Evolutionary conservation across 2,888 invertebrate genomes (phyloP), one percentile per base, ranked within the genome.

Genomic region (Gordius sp.): DNA sequence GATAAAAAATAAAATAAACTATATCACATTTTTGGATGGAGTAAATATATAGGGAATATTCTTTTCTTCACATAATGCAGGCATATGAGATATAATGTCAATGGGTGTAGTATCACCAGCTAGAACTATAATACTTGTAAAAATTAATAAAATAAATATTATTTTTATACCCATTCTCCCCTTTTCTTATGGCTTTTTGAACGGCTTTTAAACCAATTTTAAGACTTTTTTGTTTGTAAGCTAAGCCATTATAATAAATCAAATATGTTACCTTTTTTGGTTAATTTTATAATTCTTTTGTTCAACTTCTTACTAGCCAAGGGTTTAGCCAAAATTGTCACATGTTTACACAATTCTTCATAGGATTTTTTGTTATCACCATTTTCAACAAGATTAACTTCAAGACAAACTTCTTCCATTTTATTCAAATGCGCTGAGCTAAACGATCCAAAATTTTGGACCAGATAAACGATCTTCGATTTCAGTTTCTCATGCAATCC

Each of bases 101-200:
- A 54, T 54, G 16, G 55, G 55, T 13, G 55, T 26, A 4, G 55
- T 54, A 54, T 54, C 55, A 24, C 55, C 55, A 54, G 55, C 55
- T 54, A 54, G 16, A 8, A 54, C 16, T 16, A 54, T 20, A 54
- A 54, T 25, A 4, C 55, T 54, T 27, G 27, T 20, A 47, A 47
- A 54, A 26, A 54, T 16, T 28, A 27, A 26, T 54, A 27, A 54
- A 25, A 13, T 16, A 16, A 54, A 8, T 54, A 54, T 26, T 2
- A n/a, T n/a, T n/a, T n/a, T n/a, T n/a, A 47, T 54, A 54, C 55
- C 55, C 55, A n/a, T 20, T 4, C 16, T 27, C 28, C 13, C 20
- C 20, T 54, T 54, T 54, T 27, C 55, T 25, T 16, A 54, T 54
- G 13, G 55, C 55, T 20, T 54, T 54, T 54, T 54, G 55, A 8